Conservation (phyloP, 2,888 invertebrate genomes). For the Frankliniella fusca region DNA sequence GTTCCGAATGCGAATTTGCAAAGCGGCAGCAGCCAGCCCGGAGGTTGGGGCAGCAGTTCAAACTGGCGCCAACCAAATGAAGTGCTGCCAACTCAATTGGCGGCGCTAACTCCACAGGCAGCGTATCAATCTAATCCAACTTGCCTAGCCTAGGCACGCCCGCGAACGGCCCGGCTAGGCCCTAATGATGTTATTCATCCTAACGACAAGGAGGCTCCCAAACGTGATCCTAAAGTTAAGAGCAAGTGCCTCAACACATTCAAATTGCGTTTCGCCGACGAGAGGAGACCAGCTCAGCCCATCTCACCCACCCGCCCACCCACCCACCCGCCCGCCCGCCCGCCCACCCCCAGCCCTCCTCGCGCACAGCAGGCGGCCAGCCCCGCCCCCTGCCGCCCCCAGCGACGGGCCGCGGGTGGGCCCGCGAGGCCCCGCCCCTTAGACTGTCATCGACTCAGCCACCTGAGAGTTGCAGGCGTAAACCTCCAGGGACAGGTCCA, state of each 20-base stretch:
- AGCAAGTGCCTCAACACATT: constrained; percentile 14
- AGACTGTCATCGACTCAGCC: not conserved
- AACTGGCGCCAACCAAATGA: not conserved
- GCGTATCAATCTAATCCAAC: constrained; percentile 5
- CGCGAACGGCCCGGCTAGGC: not conserved
- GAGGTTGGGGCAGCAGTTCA: not conserved
- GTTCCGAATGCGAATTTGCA: too few relatives aligned
- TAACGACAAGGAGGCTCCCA: not conserved
- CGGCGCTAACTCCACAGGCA: constrained; percentile 11
- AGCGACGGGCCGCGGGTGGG: not conserved
- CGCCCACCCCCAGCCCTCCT: not conserved
- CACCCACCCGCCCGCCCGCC: not conserved
- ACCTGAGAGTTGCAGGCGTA: not conserved
- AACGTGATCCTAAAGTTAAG: constrained; percentile 22
- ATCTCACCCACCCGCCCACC: not conserved
- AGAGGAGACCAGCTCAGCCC: not conserved
- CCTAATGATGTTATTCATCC: constrained; percentile 20
- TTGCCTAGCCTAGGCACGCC: not conserved
- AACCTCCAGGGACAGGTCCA: not conserved
- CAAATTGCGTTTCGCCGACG: constrained; percentile 15
- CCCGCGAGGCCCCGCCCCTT: not conserved
- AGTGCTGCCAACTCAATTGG: constrained; percentile 22
- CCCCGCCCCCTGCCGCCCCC: not conserved
- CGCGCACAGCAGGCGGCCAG: not conserved
- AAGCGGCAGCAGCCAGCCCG: too few relatives aligned